These are phyloP conservation scores for Cyclina sinensis DNA, from an alignment of 1,140 invertebrate genomes.

Conservation along the genomic window DNA sequence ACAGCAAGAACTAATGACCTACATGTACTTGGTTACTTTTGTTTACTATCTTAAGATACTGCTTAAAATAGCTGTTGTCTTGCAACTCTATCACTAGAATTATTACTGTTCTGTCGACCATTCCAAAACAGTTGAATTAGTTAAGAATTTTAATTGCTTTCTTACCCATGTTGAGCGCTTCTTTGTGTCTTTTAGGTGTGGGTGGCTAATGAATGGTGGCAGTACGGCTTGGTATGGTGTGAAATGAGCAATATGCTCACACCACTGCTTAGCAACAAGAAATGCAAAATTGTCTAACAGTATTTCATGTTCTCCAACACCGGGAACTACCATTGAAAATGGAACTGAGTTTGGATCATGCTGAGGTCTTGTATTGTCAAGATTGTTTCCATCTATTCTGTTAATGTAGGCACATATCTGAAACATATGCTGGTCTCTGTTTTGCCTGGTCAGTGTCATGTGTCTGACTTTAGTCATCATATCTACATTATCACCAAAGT, in stretches of 20 bases:
- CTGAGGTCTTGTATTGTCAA: constrained; percentile 1
- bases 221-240: not conserved
- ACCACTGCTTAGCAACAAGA: not conserved
- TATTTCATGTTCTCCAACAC: not conserved
- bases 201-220: not conserved
- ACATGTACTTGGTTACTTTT: not conserved
- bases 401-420: constrained; percentile 52
- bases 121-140: not conserved
- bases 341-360: not conserved
- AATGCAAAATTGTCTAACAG: not conserved
- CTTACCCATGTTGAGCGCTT: not conserved
- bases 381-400: constrained; percentile 28
- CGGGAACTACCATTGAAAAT: not conserved
- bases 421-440: constrained; percentile 52
- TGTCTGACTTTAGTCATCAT: constrained; percentile 32
- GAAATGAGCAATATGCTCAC: not conserved
- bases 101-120: too few relatives aligned
- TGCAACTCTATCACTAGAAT: not conserved
- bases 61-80: not conserved
- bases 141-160: not conserved
- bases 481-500: constrained; percentile 59
- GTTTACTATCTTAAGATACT: not conserved
- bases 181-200: not conserved
- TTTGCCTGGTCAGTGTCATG: constrained; percentile 37
- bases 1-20: not conserved